These are phyloP conservation scores for Cephus pulcher DNA, from an alignment of 2,888 invertebrate genomes.

Conservation along the genomic window DNA sequence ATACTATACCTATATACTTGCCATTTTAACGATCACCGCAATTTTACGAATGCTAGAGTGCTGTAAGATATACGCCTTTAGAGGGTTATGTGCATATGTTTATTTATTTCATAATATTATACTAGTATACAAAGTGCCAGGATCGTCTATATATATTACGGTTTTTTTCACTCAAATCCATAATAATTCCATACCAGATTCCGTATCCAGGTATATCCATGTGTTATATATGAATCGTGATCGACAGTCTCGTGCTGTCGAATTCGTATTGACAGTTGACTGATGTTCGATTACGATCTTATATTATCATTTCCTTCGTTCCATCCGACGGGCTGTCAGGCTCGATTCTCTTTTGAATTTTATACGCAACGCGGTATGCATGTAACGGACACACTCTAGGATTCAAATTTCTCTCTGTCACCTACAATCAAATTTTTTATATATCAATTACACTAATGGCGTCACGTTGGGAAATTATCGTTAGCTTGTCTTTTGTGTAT, in stretches of 20 bases:
- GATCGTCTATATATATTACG: conserved; percentile 1
- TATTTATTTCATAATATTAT: conserved; percentile 35
- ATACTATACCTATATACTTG: conserved; percentile 29
- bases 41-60: conserved; percentile 65
- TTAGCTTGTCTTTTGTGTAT: neutral
- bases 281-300: neutral
- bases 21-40: conserved; percentile 45
- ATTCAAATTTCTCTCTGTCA: conserved; percentile 57
- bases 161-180: neutral
- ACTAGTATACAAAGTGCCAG: conserved; percentile 9
- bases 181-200: neutral
- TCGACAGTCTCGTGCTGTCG: neutral
- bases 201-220: neutral
- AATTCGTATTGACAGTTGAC: neutral
- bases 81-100: conserved; percentile 59
- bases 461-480: neutral
- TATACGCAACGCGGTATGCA: conserved; percentile 48
- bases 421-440: conserved; percentile 47
- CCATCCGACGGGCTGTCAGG: neutral
- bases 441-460: conserved; percentile 7
- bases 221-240: neutral
- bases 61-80: conserved; percentile 65
- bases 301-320: neutral
- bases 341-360: neutral
- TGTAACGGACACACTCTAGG: conserved; percentile 63